phyloP scores from a whole-genome alignment of 1,140 invertebrate genomes.

The Ips typographus region DNA sequence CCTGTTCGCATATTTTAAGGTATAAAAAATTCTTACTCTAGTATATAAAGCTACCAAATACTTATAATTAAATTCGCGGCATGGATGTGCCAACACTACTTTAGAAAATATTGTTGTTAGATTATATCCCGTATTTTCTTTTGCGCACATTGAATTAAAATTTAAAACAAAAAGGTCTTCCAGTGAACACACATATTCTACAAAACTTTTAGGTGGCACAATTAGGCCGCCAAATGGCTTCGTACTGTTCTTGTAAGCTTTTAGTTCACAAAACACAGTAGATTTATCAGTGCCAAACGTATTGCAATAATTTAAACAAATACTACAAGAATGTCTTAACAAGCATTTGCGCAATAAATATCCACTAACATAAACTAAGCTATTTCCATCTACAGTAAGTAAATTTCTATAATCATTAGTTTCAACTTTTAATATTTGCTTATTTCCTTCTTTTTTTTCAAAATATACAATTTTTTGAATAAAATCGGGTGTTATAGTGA shows the following conservation, averaged over 20 bases:
- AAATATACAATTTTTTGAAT: background rate
- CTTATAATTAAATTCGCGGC: too few relatives aligned
- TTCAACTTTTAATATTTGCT: background rate
- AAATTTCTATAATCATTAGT: conserved; percentile 3
- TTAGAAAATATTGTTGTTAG: too few relatives aligned
- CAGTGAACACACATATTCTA: background rate
- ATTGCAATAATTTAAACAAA: background rate
- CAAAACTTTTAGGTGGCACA: background rate
- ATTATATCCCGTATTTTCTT: too few relatives aligned
- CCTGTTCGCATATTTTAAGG: too few relatives aligned
- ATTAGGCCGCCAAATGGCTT: background rate
- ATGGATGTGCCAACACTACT: too few relatives aligned
- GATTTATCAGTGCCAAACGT: background rate
- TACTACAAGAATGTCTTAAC: conserved; percentile 1
- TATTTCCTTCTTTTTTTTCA: background rate
- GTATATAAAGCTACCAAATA: too few relatives aligned
- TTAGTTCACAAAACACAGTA: background rate
- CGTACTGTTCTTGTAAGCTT: background rate
- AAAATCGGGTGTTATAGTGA: background rate
- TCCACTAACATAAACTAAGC: conserved; percentile 1
- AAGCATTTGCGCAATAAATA: background rate
- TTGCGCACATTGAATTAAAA: too few relatives aligned
- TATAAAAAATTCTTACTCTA: too few relatives aligned
- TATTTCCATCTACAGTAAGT: background rate
- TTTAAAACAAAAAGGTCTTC: too few relatives aligned